Conservation (phyloP, 2,113 vertebrate genomes). For the Macrotis lagotis region DNA sequence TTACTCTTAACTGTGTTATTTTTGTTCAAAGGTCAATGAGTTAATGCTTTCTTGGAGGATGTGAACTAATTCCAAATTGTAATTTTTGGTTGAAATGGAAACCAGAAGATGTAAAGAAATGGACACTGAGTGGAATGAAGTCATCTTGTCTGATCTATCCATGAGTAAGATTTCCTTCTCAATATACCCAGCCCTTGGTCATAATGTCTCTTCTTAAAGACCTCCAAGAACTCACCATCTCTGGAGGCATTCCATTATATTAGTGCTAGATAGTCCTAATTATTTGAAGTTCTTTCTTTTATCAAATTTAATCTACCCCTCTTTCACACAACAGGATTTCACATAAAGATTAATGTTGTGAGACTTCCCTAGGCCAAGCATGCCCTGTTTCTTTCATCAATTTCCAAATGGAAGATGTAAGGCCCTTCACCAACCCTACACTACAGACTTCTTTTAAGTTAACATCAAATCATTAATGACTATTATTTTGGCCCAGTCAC, state of each 20-base stretch:
- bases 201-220: neutral
- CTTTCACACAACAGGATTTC: neutral
- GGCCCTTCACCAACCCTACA: neutral
- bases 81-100: neutral
- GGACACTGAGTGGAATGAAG: neutral
- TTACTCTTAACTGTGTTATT: too few species aligned
- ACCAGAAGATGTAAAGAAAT: neutral
- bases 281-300: neutral
- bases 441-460: neutral
- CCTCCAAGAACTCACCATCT: neutral
- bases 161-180: neutral
- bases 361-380: neutral
- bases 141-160: neutral
- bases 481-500: neutral
- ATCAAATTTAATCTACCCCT: neutral
- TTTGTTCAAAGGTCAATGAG: neutral
- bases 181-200: neutral
- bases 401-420: neutral
- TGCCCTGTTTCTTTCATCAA: neutral
- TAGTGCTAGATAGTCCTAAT: neutral
- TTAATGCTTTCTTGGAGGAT: neutral
- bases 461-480: neutral
- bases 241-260: neutral
- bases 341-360: neutral
- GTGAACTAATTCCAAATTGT: neutral